Percentiles rank a stretch among this genome's conserved stretches.
These are phyloP conservation scores for Channallabes apus DNA, from an alignment of 2,797 vertebrate genomes.

Conservation along the genomic window DNA sequence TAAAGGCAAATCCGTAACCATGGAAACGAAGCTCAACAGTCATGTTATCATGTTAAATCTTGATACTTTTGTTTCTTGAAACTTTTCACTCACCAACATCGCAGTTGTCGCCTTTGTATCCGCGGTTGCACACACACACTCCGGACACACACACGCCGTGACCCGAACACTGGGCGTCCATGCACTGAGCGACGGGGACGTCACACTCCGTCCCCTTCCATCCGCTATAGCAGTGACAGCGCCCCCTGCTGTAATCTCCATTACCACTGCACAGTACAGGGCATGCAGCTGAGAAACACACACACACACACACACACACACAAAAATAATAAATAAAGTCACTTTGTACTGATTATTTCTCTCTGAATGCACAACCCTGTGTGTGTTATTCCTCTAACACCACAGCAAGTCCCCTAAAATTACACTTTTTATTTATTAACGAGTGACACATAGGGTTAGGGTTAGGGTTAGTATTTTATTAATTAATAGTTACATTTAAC, in stretches of 20 bases:
- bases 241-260: slow-evolving; percentile 95
- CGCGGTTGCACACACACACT: slow-evolving; percentile 90
- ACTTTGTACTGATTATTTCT: neutral
- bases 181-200: slow-evolving; percentile 85
- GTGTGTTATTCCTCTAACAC: neutral
- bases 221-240: slow-evolving; percentile 96
- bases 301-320: neutral
- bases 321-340: neutral
- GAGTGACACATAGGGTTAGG: neutral
- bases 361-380: neutral
- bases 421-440: neutral
- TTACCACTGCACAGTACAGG: slow-evolving; percentile 95
- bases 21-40: neutral
- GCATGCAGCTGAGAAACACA: slow-evolving; percentile 82
- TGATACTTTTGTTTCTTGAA: neutral
- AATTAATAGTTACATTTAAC: neutral
- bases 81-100: slow-evolving; percentile 85
- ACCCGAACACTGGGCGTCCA: slow-evolving; percentile 89
- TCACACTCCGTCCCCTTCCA: slow-evolving; percentile 99
- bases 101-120: slow-evolving; percentile 92
- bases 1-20: neutral
- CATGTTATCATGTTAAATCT: neutral
- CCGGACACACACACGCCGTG: slow-evolving; percentile 91
- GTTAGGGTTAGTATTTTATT: neutral
- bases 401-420: neutral